Evolutionary conservation across 2,113 vertebrate genomes (phyloP).

Genomic region (Anguilla rostrata): DNA sequence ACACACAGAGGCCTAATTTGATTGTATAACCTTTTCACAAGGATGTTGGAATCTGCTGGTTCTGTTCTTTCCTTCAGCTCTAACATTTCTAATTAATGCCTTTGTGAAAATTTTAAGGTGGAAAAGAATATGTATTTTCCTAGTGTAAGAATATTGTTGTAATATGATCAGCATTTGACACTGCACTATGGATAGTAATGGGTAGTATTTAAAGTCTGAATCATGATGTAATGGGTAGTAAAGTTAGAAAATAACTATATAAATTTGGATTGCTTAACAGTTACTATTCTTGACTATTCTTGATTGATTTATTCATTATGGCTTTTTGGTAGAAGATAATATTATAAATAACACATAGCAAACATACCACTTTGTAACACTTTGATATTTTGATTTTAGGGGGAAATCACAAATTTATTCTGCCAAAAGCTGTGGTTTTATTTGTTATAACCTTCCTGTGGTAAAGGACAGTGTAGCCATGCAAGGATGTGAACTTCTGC

Average conservation of each 20-base stretch:
- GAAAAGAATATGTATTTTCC: neutral
- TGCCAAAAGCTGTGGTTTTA: no score
- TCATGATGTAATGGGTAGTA: no score
- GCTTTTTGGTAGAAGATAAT: no score
- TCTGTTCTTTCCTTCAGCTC: neutral
- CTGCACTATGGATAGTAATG: neutral
- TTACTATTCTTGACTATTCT: neutral
- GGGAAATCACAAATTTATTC: no score
- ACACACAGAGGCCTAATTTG: no score
- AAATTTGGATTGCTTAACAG: constrained; percentile 27
- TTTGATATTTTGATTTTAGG: no score
- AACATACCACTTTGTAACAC: no score
- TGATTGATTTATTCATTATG: neutral
- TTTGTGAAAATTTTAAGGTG: neutral
- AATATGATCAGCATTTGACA: neutral
- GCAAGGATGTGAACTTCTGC: neutral
- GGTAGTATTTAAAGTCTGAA: no score
- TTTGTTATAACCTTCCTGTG: neutral
- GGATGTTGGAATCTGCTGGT: no score
- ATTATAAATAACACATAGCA: no score
- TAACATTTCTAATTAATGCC: neutral
- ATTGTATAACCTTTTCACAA: no score
- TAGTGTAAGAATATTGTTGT: neutral
- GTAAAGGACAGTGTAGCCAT: neutral
- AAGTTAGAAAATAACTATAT: no score